Conservation (phyloP, 2,797 vertebrate genomes). For the Perodicticus potto region DNA sequence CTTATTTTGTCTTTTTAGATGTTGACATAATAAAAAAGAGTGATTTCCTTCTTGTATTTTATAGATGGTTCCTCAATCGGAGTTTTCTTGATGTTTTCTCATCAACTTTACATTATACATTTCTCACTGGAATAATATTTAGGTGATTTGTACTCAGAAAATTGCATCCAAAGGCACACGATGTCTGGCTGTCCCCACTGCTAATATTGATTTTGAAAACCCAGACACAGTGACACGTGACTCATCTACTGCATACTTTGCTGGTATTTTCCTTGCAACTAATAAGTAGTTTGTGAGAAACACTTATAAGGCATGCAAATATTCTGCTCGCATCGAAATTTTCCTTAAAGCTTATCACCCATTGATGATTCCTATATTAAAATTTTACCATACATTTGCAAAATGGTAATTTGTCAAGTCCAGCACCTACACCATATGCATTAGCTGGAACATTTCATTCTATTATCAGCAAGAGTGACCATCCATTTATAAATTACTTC, state of each 20-base stretch:
- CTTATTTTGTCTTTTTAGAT: background rate
- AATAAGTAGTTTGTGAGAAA: background rate
- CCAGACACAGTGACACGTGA: background rate
- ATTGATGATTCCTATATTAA: background rate
- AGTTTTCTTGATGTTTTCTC: background rate
- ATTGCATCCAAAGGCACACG: background rate
- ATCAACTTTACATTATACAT: background rate
- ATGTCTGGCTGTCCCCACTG: background rate
- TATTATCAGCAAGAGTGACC: background rate
- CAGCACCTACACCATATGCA: background rate
- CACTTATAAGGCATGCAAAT: background rate
- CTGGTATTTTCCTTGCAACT: background rate
- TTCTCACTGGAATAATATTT: background rate
- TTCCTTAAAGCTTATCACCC: background rate
- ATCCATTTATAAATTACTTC: background rate
- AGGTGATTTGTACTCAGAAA: background rate
- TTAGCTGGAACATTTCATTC: background rate
- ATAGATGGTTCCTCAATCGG: background rate
- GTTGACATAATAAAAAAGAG: background rate
- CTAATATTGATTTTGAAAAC: background rate
- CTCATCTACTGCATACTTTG: background rate
- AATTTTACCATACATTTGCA: background rate
- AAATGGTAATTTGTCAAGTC: background rate
- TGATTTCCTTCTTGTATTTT: background rate
- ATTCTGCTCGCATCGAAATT: background rate